Evolutionary conservation across 2,888 invertebrate species (phyloP).

Genomic region (Luperina nickerlii): DNA sequence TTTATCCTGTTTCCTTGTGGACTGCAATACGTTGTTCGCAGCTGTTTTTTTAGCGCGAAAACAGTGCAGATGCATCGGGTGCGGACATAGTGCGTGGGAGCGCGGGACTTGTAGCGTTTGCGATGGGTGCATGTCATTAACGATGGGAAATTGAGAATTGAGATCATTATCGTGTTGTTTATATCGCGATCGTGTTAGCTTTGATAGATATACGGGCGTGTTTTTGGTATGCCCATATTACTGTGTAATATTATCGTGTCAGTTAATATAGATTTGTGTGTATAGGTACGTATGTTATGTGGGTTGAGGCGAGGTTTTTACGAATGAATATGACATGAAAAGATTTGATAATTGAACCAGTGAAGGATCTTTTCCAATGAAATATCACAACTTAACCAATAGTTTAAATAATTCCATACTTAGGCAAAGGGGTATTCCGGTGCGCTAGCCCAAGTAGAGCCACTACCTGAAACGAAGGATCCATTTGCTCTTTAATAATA

Average conservation of each 20-base stretch:
- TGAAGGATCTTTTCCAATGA: background rate
- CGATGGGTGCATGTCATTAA: conserved; percentile 48
- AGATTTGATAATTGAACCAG: background rate
- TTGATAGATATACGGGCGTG: background rate
- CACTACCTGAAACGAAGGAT: background rate
- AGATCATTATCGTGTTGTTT: conserved; percentile 38
- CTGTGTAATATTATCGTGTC: background rate
- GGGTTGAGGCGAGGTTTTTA: background rate
- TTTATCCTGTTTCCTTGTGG: conserved; percentile 61
- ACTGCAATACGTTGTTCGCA: conserved; percentile 69
- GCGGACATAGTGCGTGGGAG: conserved; percentile 43
- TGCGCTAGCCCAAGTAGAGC: background rate
- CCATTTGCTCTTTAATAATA: background rate
- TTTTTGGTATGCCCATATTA: background rate
- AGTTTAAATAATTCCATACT: background rate
- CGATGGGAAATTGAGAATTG: conserved; percentile 2
- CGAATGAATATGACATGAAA: background rate
- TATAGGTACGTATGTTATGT: too few species aligned
- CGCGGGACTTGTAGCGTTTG: conserved; percentile 31
- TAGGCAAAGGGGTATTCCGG: background rate
- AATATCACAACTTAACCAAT: background rate
- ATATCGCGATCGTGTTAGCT: background rate
- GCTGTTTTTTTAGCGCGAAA: conserved; percentile 72
- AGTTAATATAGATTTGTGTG: background rate
- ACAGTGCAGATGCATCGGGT: conserved; percentile 69